A percentile compares a stretch with the other conserved stretches of the same genome.
Evolutionary conservation across 2,797 vertebrate genomes (phyloP).

Genomic region (Typhlichthys subterraneus): DNA sequence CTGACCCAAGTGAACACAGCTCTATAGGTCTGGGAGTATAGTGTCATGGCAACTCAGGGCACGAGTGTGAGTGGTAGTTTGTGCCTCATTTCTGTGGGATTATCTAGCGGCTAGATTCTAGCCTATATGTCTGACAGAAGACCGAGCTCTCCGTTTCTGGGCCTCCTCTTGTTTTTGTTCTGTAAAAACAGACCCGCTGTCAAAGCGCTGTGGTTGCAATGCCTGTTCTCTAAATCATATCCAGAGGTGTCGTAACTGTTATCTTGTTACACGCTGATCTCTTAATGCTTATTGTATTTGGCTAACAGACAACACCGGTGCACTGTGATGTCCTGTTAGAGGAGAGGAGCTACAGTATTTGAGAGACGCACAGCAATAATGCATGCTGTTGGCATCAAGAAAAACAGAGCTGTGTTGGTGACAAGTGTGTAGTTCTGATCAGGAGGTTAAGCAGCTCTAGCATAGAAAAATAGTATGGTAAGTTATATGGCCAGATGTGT

Average conservation of each 20-base stretch:
- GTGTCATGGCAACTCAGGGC: not conserved
- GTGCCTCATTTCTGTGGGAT: constrained; percentile 3
- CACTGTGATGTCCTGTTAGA: constrained; percentile 3
- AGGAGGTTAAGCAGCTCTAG: constrained; percentile 10
- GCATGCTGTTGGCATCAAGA: constrained; percentile 22
- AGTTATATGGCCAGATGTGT: constrained; percentile 4
- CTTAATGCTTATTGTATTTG: constrained; percentile 23
- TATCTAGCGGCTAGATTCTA: not conserved
- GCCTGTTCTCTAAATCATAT: constrained; percentile 17
- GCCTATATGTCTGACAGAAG: not conserved
- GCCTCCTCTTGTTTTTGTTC: constrained; percentile 20
- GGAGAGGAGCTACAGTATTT: constrained; percentile 11
- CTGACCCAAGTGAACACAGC: constrained; percentile 54
- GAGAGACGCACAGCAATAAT: not conserved
- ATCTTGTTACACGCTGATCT: constrained; percentile 15
- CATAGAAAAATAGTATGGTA: not conserved
- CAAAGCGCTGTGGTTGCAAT: constrained; percentile 31
- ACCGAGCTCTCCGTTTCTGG: not conserved
- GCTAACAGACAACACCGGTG: not conserved
- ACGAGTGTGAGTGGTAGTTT: constrained; percentile 11
- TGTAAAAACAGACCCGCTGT: constrained; percentile 43
- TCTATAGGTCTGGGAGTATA: constrained; percentile 40
- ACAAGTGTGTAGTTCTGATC: constrained; percentile 19
- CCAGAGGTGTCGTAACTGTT: constrained; percentile 19
- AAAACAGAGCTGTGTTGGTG: not conserved